phyloP scores from a whole-genome alignment of 2,113 vertebrate genomes.

The Erythrocercus mccallii region DNA sequence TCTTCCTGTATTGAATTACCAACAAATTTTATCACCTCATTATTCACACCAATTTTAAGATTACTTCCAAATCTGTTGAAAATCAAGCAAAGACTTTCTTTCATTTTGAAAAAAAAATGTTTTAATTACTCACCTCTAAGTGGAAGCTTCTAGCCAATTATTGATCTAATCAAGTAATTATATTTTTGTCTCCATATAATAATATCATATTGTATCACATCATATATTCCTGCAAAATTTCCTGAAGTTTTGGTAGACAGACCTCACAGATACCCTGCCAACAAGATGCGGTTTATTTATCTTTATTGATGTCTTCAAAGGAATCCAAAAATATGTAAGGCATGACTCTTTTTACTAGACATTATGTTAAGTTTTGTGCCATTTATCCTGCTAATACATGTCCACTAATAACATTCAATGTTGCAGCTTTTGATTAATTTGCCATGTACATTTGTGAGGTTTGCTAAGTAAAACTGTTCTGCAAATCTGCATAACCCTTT shows the following conservation, averaged over 20 bases:
- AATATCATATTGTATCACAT: background rate
- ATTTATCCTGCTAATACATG: background rate
- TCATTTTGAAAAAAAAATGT: background rate
- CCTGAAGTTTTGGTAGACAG: background rate
- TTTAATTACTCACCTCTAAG: background rate
- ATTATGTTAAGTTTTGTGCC: background rate
- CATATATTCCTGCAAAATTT: background rate
- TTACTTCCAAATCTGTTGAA: background rate
- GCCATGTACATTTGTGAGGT: background rate
- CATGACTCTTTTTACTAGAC: background rate
- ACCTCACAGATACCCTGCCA: background rate
- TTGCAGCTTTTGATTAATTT: background rate
- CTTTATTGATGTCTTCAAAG: background rate
- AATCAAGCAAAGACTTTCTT: background rate
- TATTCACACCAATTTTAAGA: background rate
- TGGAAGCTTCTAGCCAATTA: background rate
- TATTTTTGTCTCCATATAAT: background rate
- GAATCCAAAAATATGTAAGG: background rate
- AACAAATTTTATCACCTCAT: background rate
- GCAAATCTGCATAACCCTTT: background rate
- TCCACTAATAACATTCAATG: background rate
- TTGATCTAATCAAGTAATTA: background rate
- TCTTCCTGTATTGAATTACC: background rate
- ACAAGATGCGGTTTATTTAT: background rate
- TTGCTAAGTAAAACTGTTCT: background rate